Evolutionary conservation across 2,113 vertebrate genomes (phyloP).

Genomic region (Gnathonemus longibarbis): DNA sequence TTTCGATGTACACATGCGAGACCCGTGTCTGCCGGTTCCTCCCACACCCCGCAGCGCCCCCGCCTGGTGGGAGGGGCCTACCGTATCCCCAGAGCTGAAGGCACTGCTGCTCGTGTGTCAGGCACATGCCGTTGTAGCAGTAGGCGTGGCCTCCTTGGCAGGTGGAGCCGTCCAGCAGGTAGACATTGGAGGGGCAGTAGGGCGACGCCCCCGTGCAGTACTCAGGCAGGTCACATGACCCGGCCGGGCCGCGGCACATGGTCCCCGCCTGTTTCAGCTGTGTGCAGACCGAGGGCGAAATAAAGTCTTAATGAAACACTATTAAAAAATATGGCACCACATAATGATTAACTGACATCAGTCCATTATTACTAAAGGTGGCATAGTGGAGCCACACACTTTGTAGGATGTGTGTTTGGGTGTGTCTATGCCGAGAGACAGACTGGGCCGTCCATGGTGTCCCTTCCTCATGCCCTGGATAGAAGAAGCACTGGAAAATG

Average conservation of each 20-base stretch:
- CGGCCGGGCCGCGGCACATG: conserved; percentile 68
- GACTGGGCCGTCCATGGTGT: background rate
- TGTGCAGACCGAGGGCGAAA: background rate
- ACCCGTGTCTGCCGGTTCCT: conserved; percentile 62
- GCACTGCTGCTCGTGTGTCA: conserved; percentile 84
- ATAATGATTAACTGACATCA: background rate
- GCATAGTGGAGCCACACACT: background rate
- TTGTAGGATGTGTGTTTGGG: background rate
- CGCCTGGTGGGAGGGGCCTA: conserved; percentile 36
- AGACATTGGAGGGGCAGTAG: conserved; percentile 78
- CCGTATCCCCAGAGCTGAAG: conserved; percentile 87
- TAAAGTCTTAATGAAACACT: background rate
- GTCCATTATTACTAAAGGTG: background rate
- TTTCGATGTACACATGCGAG: conserved; percentile 63
- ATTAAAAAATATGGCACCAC: background rate
- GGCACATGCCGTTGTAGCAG: conserved; percentile 84
- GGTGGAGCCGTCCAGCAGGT: conserved; percentile 77
- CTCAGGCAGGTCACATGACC: conserved; percentile 85
- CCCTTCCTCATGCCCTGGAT: background rate
- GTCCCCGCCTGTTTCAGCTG: conserved; percentile 79
- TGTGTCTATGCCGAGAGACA: background rate
- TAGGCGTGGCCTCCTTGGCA: conserved; percentile 71
- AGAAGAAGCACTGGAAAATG: background rate
- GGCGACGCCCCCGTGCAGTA: conserved; percentile 81
- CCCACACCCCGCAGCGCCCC: background rate